Percentiles rank a stretch among this genome's conserved stretches.
phyloP scores from a whole-genome alignment of 1,140 invertebrate genomes.

The Ceratosolen solmsi region DNA sequence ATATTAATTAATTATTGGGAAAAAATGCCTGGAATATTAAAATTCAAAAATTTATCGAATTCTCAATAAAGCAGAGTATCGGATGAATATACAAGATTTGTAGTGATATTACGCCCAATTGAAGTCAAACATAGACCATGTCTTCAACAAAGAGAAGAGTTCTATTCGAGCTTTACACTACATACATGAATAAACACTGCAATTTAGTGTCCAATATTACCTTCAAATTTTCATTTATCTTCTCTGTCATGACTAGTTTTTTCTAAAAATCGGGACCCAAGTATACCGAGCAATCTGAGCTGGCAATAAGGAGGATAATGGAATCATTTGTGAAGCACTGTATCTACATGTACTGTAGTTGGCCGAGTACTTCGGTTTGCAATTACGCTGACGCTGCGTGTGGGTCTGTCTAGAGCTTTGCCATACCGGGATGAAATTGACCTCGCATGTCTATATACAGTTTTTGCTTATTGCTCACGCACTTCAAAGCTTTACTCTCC shows the following conservation, averaged over 20 bases:
- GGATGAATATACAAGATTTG: not conserved
- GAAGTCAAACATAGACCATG: not conserved
- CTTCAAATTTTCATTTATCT: not conserved
- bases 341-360: constrained; percentile 39
- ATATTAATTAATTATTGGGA: too few species aligned
- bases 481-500: constrained; percentile 12
- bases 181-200: not conserved
- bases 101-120: not conserved
- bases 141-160: not conserved
- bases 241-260: not conserved
- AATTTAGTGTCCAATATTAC: not conserved
- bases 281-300: constrained; percentile 36
- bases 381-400: not conserved
- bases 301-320: constrained; percentile 44
- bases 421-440: not conserved
- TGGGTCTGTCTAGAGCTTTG: not conserved
- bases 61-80: not conserved
- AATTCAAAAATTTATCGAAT: not conserved
- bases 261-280: constrained; percentile 11
- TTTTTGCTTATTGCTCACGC: not conserved
- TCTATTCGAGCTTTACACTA: not conserved
- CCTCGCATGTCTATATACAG: not conserved
- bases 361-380: constrained; percentile 2
- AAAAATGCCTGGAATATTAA: not conserved
- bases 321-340: constrained; percentile 47